These are phyloP conservation scores for Drosophila infuscata DNA, from an alignment of 2,888 invertebrate species.

Conservation along the genomic window DNA sequence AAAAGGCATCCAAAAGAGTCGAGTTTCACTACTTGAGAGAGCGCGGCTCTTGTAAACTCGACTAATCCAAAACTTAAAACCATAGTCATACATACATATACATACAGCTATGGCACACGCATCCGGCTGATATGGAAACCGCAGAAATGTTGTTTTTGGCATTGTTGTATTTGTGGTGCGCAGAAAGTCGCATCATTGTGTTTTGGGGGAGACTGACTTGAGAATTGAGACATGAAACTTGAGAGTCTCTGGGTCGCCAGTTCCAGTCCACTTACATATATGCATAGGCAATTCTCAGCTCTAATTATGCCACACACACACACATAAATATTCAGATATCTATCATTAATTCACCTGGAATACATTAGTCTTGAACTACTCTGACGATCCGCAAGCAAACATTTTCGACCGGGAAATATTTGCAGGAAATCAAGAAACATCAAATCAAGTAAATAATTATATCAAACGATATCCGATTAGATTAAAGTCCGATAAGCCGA, in stretches of 20 bases:
- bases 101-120: conserved; percentile 7
- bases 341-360: conserved; percentile 4
- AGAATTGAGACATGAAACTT: background rate
- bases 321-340: conserved; percentile 26
- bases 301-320: conserved; percentile 7
- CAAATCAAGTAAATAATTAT: background rate
- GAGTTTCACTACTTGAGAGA: conserved; percentile 62
- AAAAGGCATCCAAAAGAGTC: no score
- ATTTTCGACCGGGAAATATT: background rate
- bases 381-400: background rate
- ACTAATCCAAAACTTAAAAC: conserved; percentile 28
- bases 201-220: conserved; percentile 5
- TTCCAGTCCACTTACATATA: conserved; percentile 58
- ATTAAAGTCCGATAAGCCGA: background rate
- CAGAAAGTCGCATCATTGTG: conserved; percentile 51
- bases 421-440: background rate
- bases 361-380: conserved; percentile 2
- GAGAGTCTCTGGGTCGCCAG: conserved; percentile 14
- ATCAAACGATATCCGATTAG: background rate
- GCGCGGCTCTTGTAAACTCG: conserved; percentile 63
- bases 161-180: conserved; percentile 26
- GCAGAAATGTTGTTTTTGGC: conserved; percentile 33
- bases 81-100: conserved; percentile 1
- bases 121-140: conserved; percentile 55
- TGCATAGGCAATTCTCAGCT: conserved; percentile 41